Base-by-base conservation (phyloP, 1,140 invertebrate genomes). In the Drosophila navojoa region DNA sequence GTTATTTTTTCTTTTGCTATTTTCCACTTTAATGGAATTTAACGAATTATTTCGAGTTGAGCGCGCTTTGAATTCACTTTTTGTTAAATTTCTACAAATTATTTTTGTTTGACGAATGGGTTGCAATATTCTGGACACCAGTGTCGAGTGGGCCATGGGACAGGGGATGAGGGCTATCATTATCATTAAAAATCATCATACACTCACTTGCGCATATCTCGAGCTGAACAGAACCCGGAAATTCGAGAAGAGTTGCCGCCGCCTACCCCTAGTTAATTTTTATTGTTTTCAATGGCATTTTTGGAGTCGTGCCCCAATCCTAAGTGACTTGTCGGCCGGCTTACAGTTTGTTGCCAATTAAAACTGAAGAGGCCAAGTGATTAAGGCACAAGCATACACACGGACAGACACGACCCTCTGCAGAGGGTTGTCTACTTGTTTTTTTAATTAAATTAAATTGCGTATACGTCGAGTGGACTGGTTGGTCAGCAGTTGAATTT, bases 391-490 rank as follows among this genome's bases (percentile, higher is more conserved):
- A 16, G 16, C 60, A 44, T 22, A 22, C 19, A 22, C 19, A 22
- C 19, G 19, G 19, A 22, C 19, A 22, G 59, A 54, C 57, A 9
- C 52, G 66, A 62, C 58, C 22, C 44, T 35, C 42, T 45, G n/a
- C 5, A 45, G 49, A 38, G 69, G 60, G 60, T 71, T 53, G 61
- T 53, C 40, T 15, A n/a, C 19, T 52, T 52, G 61, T 15, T 54
- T 25, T 32, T 89, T 89, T 89, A 89, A 89, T 89, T 89, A 89
- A 89, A 89, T 89, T 90, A 89, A 84, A 89, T 89, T 89, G 84
- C 84, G 84, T 89, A 87, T 87, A 89, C 84, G 82, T 67, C 71
- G 71, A 68, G 78, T 81, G 81, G 78, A 74, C 81, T 68, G 52
- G 54, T 40, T 40, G 25, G 29, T 16, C 42, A 45, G 32, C 15